Conservation (phyloP, 2,113 vertebrate genomes). For the Bos javanicus region DNA sequence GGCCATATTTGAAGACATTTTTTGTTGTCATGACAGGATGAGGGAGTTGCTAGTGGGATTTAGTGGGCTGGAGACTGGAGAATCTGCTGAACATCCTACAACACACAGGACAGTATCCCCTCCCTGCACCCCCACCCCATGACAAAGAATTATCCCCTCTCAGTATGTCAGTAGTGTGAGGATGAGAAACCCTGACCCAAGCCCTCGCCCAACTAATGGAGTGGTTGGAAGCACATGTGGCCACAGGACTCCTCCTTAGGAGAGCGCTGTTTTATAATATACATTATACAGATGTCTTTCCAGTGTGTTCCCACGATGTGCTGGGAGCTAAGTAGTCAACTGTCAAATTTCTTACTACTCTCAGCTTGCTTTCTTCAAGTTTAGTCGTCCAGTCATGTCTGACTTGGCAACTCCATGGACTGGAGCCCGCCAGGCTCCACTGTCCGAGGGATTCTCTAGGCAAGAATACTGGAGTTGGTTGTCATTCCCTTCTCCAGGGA, state of each 20-base stretch:
- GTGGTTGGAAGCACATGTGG: background rate
- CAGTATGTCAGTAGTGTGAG: background rate
- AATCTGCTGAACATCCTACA: background rate
- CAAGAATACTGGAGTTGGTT: background rate
- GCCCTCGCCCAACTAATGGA: background rate
- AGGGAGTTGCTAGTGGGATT: background rate
- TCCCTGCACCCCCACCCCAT: rapidly evolving
- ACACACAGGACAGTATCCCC: background rate
- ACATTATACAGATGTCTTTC: background rate
- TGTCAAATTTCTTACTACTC: background rate
- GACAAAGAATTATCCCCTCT: background rate
- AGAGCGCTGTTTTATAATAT: background rate
- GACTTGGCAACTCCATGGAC: background rate
- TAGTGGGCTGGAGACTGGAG: background rate
- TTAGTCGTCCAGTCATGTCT: background rate
- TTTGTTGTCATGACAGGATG: background rate
- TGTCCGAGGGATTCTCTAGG: background rate
- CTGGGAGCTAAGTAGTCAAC: background rate
- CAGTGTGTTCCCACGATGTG: background rate
- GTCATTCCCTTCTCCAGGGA: background rate
- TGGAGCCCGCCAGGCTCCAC: background rate
- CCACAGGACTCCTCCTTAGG: background rate
- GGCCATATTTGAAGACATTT: background rate
- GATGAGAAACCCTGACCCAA: background rate
- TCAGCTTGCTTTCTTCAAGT: background rate